Evolutionary conservation across 2,888 invertebrate species (phyloP), one percentile per base, ranked within the genome.

Genomic region (Pycnomerus fuliginosus): DNA sequence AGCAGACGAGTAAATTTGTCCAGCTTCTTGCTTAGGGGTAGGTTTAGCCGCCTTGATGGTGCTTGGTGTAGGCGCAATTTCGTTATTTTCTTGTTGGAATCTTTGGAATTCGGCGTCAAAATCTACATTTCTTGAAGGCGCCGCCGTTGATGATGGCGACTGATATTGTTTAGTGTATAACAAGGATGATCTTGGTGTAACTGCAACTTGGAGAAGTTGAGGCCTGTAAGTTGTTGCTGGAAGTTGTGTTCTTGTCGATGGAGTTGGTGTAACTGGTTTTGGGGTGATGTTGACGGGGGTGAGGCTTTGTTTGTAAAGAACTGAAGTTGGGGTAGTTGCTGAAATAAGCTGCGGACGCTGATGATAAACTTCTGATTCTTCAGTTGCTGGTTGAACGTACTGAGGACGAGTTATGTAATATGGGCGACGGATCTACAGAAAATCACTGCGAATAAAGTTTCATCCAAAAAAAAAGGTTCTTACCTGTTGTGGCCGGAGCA

Each of bases 1-100:
- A 64, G 88, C 87, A 13, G 87, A 86, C 33, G 86, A 85, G 70
- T 88, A 89, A 39, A 87, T 77, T 43, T 86, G 85, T 17, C 78
- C 76, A 15, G 58, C 44, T 16, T 44, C 45, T 15, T 64, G 61
- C 25, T 76, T 70, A 15, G 72, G 70, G 7, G 40, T 72, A 23
- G 72, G 59, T 55, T 74, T 76, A 1, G 74, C 52, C 10, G 66
- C 38, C 63, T 68, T 55, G n/a, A 69, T 61, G n/a, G 70, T 64
- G 3, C 72, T 66, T 37, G 74, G 80, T 39, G 80, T 79, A 44
- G 76, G 78, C 51, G 77, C 75, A 47, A 74, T 68, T 10, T 31
- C 11, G 61, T 80, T 80, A 65, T 82, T 82, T 29, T 84, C 83
- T 20, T 81, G 76, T 63, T 84, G 82, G 78, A 84, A 84, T 61